Conservation (phyloP, 1,140 invertebrate genomes). For the Gryllus bimaculatus region DNA sequence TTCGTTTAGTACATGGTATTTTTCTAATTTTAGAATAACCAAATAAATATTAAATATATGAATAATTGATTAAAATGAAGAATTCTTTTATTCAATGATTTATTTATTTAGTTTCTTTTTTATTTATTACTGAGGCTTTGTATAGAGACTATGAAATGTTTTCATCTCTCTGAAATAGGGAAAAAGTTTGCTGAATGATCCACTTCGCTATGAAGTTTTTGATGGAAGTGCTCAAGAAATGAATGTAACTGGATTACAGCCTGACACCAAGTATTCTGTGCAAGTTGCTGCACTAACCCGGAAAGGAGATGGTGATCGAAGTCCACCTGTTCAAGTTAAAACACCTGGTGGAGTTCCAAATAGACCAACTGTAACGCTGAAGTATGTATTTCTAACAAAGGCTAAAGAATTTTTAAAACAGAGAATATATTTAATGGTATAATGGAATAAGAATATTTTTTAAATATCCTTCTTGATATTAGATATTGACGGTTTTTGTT, state of each 20-base stretch:
- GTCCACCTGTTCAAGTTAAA: conserved; percentile 66
- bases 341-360: conserved; percentile 91
- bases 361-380: conserved; percentile 72
- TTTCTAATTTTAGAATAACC: too few relatives aligned
- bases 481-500: too few relatives aligned
- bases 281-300: conserved; percentile 79
- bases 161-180: conserved; percentile 39
- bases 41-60: too few relatives aligned
- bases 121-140: too few relatives aligned
- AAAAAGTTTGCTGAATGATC: conserved; percentile 69
- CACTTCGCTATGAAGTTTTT: conserved; percentile 72
- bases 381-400: conserved; percentile 43
- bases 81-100: too few relatives aligned
- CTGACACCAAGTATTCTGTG: conserved; percentile 85
- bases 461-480: too few relatives aligned
- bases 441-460: too few relatives aligned
- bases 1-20: too few relatives aligned
- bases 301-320: conserved; percentile 88
- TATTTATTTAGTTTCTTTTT: too few relatives aligned
- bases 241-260: conserved; percentile 80
- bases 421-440: too few relatives aligned
- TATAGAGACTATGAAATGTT: not conserved
- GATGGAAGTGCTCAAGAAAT: conserved; percentile 65
- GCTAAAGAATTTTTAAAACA: too few relatives aligned
- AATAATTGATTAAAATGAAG: too few relatives aligned